These are phyloP conservation scores for Bicyclus anynana DNA, from an alignment of 1,140 invertebrate genomes.

Conservation along the genomic window DNA sequence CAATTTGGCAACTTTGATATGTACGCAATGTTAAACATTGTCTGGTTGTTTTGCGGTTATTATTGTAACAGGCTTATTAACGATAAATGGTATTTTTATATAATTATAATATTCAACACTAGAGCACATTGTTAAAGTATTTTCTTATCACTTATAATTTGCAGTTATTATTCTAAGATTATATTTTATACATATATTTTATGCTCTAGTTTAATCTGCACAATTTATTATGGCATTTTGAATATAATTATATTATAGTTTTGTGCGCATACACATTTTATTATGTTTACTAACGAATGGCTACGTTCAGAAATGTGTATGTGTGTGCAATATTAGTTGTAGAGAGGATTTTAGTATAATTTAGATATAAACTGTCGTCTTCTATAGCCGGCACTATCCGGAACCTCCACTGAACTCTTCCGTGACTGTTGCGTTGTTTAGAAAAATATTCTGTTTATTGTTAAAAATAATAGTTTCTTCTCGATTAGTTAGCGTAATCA, in stretches of 20 bases:
- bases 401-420: conserved; percentile 46
- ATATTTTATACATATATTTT: conserved; percentile 75
- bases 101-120: conserved; percentile 42
- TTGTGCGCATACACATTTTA: conserved; percentile 72
- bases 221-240: conserved; percentile 72
- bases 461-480: conserved; percentile 43
- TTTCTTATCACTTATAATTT: conserved; percentile 62
- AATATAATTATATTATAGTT: conserved; percentile 52
- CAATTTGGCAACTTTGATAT: conserved; percentile 41
- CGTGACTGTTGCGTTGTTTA: conserved; percentile 61
- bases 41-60: conserved; percentile 45
- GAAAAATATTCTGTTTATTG: conserved; percentile 46
- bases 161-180: conserved; percentile 68
- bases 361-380: conserved; percentile 43
- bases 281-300: conserved; percentile 36
- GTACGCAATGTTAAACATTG: conserved; percentile 67
- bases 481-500: conserved; percentile 74
- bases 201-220: conserved; percentile 70
- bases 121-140: conserved; percentile 54
- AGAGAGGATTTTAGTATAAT: conserved; percentile 58
- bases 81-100: conserved; percentile 33
- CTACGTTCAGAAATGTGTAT: conserved; percentile 70
- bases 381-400: conserved; percentile 30
- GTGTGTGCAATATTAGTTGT: conserved; percentile 76
- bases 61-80: conserved; percentile 33